These are phyloP conservation scores for Aplocera efformata DNA, from an alignment of 2,888 invertebrate species.

Conservation along the genomic window DNA sequence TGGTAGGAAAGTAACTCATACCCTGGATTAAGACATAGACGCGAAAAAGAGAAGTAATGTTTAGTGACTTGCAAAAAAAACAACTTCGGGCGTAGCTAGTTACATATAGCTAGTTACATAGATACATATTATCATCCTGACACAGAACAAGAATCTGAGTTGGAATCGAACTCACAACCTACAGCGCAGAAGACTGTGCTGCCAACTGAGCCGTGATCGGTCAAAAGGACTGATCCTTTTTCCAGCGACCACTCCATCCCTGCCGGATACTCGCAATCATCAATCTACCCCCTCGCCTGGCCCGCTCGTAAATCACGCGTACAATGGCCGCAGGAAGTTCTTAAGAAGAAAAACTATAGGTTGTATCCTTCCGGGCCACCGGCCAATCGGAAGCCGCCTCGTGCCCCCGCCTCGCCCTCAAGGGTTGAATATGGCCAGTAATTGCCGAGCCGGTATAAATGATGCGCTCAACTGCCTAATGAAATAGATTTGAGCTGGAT, in stretches of 20 bases:
- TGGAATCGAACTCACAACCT: no score
- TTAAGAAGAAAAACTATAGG: constrained; percentile 81
- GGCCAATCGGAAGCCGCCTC: constrained; percentile 74
- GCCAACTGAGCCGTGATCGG: no score
- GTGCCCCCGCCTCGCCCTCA: constrained; percentile 34
- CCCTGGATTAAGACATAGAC: no score
- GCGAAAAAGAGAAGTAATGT: no score
- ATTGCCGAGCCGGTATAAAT: constrained; percentile 28
- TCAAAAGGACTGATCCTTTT: not conserved
- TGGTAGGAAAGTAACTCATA: no score
- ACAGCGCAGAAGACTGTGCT: no score
- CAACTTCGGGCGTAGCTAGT: no score
- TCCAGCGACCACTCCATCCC: constrained; percentile 17
- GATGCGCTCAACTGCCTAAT: constrained; percentile 26
- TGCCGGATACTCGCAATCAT: constrained; percentile 71
- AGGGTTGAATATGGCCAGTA: constrained; percentile 50
- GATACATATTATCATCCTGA: no score
- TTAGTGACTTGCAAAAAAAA: no score
- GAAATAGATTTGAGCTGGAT: constrained; percentile 26
- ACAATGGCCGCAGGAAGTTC: constrained; percentile 78
- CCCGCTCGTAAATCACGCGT: constrained; percentile 72
- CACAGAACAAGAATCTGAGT: no score
- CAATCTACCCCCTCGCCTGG: constrained; percentile 64
- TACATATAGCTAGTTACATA: no score
- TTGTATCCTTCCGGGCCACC: constrained; percentile 78